Evolutionary conservation across 2,113 vertebrate genomes (phyloP), one percentile per base, ranked within the genome.

Genomic region (Corydoras sp.): DNA sequence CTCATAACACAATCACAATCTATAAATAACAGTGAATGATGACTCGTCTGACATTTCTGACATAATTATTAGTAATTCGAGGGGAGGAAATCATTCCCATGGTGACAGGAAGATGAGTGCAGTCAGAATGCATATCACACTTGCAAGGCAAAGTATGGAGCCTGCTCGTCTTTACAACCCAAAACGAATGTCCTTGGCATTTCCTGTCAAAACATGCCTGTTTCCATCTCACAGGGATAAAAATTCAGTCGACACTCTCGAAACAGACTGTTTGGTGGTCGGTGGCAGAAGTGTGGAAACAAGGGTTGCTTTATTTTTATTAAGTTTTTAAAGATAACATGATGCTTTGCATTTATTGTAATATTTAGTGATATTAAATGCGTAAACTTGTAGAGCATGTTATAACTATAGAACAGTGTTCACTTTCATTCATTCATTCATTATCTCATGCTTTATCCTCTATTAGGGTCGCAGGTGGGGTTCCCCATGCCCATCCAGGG

Each of bases 81-180:
- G 61, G 65, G 56, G 63, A 56, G 73, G 67, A 69, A 75, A 71
- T 65, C 79, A 73, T 81, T 79, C 76, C 73, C 71, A 62, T 68
- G 54, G 77, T 70, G 75, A 79, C 71, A 69, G 62, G 67, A 71
- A 71, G 74, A 75, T 62, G 61, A 78, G 76, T 73, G 72, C 75
- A 81, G 82, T 82, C 84, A 81, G 73, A 75, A 77, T 79, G 75
- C 79, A 79, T 79, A 80, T 85, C 81, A 82, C 84, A 86, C 82
- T 83, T 83, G 76, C 73, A 76, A 8, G 14, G 77, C 68, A 43
- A 81, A 83, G 75, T 73, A 72, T 67, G 58, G 60, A 80, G 82
- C 60, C 76, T 81, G 83, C 79, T 79, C 73, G 65, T 81, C 80
- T 71, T 76, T 77, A 29, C 68, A 65, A 65, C 64, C 70, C 83